Evolutionary conservation across 2,888 invertebrate species (phyloP).

Genomic region (Tipula vernalis): DNA sequence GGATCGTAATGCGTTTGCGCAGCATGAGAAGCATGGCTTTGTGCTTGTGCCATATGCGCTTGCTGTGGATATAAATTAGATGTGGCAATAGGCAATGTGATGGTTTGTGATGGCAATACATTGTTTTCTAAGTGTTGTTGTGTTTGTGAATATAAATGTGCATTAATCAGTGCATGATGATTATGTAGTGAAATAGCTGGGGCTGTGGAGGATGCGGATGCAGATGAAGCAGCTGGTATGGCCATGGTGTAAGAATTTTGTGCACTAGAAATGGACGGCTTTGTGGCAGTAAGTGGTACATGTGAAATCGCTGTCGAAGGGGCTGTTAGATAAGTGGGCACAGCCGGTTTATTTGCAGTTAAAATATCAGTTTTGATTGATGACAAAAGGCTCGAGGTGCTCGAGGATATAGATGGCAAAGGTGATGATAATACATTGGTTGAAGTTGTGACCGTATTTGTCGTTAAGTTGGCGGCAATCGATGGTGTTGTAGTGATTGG

Average conservation of each 20-base stretch:
- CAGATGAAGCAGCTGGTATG: slow-evolving; percentile 18
- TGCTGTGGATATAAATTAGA: slow-evolving; percentile 7
- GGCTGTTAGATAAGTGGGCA: slow-evolving; percentile 18
- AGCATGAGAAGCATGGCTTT: slow-evolving; percentile 31
- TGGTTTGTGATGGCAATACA: slow-evolving; percentile 4
- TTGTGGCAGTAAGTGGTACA: slow-evolving; percentile 17
- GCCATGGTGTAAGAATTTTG: slow-evolving; percentile 17
- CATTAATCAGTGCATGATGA: slow-evolving; percentile 20
- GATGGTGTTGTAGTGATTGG: slow-evolving; percentile 10
- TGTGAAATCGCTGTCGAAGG: not conserved
- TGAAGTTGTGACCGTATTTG: slow-evolving; percentile 13
- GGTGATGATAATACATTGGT: slow-evolving; percentile 10
- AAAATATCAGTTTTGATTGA: slow-evolving; percentile 7
- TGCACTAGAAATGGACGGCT: not conserved
- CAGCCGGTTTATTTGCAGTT: slow-evolving; percentile 12
- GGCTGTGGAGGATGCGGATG: slow-evolving; percentile 17
- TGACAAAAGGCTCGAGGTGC: not conserved
- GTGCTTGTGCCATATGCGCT: slow-evolving; percentile 19
- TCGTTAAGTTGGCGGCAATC: not conserved
- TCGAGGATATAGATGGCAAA: not conserved
- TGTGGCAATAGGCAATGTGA: not conserved
- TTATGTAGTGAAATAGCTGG: slow-evolving; percentile 21
- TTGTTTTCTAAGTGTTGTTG: not conserved
- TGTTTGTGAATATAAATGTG: slow-evolving; percentile 4
- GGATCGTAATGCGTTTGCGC: slow-evolving; percentile 40